Evolutionary conservation across 2,797 vertebrate genomes (phyloP).

Genomic region (Intellagama lesueurii): DNA sequence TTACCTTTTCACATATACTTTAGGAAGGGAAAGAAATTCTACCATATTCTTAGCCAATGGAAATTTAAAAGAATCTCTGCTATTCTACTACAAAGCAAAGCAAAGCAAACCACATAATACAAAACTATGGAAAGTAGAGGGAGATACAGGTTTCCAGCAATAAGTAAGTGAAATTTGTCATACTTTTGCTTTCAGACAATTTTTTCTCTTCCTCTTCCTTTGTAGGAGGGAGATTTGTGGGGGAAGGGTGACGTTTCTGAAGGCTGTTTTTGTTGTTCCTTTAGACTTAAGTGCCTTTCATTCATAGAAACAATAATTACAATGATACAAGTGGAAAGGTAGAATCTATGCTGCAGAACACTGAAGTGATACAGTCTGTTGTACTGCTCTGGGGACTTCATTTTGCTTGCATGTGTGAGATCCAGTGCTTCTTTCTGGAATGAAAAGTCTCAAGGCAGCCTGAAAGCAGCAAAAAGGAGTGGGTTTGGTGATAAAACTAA

Average conservation of each 20-base stretch:
- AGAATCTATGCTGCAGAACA: too few relatives aligned
- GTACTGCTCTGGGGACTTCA: too few relatives aligned
- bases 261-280: background rate
- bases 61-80: background rate
- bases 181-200: background rate
- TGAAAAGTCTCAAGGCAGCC: too few relatives aligned
- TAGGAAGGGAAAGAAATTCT: background rate
- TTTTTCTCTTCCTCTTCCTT: background rate
- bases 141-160: background rate
- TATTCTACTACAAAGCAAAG: background rate
- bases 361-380: too few relatives aligned
- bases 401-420: background rate
- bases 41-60: background rate
- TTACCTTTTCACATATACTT: background rate
- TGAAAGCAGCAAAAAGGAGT: background rate
- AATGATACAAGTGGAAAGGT: too few relatives aligned
- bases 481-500: background rate
- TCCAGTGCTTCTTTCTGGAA: too few relatives aligned
- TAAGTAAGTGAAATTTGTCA: background rate
- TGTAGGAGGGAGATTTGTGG: background rate
- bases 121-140: background rate
- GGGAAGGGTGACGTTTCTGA: background rate
- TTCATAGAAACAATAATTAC: too few relatives aligned
- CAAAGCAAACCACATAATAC: background rate
- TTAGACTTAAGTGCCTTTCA: too few relatives aligned